A percentile compares a stretch with the other conserved stretches of the same genome.
Evolutionary conservation across 1,140 invertebrate species (phyloP).

Genomic region (Platorchestia sp.): DNA sequence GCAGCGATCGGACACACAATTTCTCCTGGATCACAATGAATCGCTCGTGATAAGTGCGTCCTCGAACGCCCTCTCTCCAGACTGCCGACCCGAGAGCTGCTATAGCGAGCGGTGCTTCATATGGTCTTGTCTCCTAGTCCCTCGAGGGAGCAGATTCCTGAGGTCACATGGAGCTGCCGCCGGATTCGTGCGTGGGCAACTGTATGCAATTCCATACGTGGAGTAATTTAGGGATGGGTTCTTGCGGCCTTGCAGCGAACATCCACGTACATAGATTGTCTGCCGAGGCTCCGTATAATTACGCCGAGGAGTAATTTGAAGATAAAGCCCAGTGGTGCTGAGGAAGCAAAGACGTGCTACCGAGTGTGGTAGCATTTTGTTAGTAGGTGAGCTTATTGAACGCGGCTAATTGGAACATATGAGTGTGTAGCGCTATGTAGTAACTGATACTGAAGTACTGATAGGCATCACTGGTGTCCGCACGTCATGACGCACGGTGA

Average conservation of each 20-base stretch:
- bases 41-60: slow-evolving; percentile 39
- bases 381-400: neutral
- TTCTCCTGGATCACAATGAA: slow-evolving; percentile 53
- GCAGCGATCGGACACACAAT: slow-evolving; percentile 46
- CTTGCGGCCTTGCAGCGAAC: neutral
- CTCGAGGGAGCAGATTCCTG: neutral
- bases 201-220: neutral
- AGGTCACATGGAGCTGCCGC: neutral
- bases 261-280: neutral
- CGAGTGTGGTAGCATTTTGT: neutral
- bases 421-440: too few species aligned
- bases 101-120: slow-evolving; percentile 6
- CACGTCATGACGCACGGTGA: neutral
- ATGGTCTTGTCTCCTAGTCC: neutral
- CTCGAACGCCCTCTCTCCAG: neutral
- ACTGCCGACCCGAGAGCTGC: neutral
- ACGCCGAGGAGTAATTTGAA: neutral
- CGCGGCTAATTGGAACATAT: neutral
- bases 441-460: too few species aligned
- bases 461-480: neutral
- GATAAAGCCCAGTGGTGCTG: neutral
- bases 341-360: neutral
- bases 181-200: neutral
- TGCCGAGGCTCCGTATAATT: neutral
- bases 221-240: neutral